phyloP scores from a whole-genome alignment of 35 echinoderm and acorn worm species.

The Eucidaris tribuloides region DNA sequence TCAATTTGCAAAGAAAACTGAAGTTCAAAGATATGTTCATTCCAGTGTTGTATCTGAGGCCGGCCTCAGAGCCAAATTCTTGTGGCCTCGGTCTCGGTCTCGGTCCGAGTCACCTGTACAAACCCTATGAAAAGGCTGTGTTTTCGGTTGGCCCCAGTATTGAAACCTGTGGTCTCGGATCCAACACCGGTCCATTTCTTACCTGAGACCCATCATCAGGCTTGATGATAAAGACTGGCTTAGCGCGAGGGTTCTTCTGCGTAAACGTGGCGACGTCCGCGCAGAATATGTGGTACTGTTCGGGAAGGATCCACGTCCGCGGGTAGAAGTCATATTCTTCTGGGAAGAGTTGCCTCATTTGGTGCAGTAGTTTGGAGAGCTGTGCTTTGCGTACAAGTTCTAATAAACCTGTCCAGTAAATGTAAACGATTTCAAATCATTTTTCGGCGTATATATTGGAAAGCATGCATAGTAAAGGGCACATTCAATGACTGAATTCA shows the following conservation, averaged over 20 bases:
- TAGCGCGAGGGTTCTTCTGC: conserved; percentile 54
- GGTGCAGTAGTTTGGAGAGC: conserved; percentile 79
- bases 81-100: too few species aligned
- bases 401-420: conserved; percentile 37
- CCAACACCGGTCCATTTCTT: not conserved
- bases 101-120: too few species aligned
- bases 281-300: conserved; percentile 69
- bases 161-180: too few species aligned
- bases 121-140: too few species aligned
- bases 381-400: conserved; percentile 74
- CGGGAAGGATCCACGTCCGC: conserved; percentile 73
- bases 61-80: too few species aligned
- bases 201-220: conserved; percentile 64
- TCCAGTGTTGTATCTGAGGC: too few species aligned
- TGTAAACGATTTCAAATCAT: not conserved
- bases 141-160: too few species aligned
- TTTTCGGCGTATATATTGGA: not conserved
- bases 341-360: conserved; percentile 80
- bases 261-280: conserved; percentile 28
- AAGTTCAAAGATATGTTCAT: too few species aligned
- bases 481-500: too few species aligned
- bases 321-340: conserved; percentile 76
- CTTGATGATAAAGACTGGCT: conserved; percentile 78
- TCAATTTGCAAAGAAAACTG: too few species aligned
- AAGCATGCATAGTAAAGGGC: not conserved